Percentiles rank a stretch among this genome's conserved stretches.
These are phyloP conservation scores for Neopelma chrysocephalum DNA, from an alignment of 2,797 vertebrate genomes.

Conservation along the genomic window DNA sequence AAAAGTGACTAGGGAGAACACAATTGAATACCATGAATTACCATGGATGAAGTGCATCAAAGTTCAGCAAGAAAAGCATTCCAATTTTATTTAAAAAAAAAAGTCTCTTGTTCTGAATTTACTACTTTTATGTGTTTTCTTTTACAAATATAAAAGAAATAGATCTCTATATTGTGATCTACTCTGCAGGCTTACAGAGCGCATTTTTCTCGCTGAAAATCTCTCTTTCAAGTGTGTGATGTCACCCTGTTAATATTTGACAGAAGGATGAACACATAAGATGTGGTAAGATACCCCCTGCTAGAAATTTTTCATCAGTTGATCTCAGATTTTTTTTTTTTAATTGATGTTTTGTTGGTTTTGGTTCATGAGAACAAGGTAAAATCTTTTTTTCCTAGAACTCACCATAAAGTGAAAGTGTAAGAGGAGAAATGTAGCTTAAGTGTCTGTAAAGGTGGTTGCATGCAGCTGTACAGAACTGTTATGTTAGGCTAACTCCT, in stretches of 20 bases:
- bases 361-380: background rate
- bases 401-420: background rate
- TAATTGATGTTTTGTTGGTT: background rate
- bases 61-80: background rate
- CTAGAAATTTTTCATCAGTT: background rate
- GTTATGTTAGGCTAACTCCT: background rate
- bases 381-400: background rate
- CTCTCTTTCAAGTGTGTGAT: background rate
- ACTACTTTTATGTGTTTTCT: background rate
- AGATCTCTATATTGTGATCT: background rate
- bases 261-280: background rate
- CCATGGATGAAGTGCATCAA: background rate
- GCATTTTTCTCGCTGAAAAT: background rate
- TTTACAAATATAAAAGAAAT: background rate
- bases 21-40: background rate
- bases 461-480: background rate
- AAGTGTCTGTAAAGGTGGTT: background rate
- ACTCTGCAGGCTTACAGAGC: background rate
- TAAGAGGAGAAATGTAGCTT: background rate
- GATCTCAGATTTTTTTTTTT: background rate
- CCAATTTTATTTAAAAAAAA: background rate
- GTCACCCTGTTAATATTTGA: background rate
- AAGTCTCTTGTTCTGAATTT: background rate
- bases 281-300: background rate
- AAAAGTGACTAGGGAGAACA: background rate